A percentile compares a stretch with the other conserved stretches of the same genome.
Evolutionary conservation across 2,113 vertebrate genomes (phyloP).

Genomic region (Nibea coibor): DNA sequence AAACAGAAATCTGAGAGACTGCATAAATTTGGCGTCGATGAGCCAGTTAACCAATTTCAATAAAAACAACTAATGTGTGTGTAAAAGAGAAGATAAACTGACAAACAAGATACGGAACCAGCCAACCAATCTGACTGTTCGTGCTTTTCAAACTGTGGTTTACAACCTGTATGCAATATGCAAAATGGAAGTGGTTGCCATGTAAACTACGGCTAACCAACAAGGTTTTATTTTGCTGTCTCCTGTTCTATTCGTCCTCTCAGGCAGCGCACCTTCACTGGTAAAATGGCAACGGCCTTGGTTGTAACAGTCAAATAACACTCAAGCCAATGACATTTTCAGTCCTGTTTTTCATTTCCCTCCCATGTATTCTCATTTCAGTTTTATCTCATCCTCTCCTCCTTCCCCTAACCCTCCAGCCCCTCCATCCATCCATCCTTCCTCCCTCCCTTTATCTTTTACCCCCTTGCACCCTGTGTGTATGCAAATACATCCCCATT

Average conservation of each 20-base stretch:
- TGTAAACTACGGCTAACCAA: slow-evolving; percentile 4
- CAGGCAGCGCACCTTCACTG: not conserved
- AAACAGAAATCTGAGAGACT: too few species aligned
- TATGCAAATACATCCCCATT: slow-evolving; percentile 69
- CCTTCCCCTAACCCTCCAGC: not conserved
- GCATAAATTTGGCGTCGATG: too few species aligned
- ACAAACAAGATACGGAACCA: too few species aligned
- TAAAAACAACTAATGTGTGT: not conserved
- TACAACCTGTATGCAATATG: slow-evolving; percentile 8
- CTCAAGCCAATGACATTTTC: slow-evolving; percentile 11
- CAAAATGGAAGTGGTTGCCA: slow-evolving; percentile 1
- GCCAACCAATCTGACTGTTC: not conserved
- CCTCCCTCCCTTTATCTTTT: slow-evolving; percentile 29
- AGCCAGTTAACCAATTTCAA: not conserved
- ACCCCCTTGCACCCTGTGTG: slow-evolving; percentile 5
- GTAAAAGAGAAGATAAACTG: not conserved
- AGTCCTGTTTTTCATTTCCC: slow-evolving; percentile 2
- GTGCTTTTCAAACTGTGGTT: slow-evolving; percentile 19
- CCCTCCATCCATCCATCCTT: not conserved
- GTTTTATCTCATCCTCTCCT: not conserved
- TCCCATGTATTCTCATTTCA: not conserved
- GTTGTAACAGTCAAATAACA: not conserved
- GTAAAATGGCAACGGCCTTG: slow-evolving; percentile 2
- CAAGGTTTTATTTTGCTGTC: not conserved
- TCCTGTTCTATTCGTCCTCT: slow-evolving; percentile 9